These are phyloP conservation scores for Loriculus beryllinus DNA, from an alignment of 2,797 vertebrate genomes.

Conservation along the genomic window DNA sequence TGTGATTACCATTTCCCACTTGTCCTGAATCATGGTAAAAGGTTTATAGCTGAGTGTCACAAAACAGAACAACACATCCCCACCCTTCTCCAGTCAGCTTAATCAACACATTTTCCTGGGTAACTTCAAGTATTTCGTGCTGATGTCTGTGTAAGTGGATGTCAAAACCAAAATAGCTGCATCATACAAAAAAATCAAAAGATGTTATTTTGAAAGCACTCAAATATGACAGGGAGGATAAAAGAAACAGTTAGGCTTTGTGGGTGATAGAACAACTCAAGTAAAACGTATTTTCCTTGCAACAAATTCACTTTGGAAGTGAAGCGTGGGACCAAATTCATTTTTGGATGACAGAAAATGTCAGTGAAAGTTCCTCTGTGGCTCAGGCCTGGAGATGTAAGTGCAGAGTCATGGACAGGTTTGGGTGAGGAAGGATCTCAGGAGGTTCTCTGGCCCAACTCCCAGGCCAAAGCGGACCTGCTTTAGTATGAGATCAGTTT, in stretches of 20 bases:
- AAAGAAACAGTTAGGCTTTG: not conserved
- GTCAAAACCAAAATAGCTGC: not conserved
- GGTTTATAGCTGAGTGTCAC: not conserved
- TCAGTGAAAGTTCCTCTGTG: not conserved
- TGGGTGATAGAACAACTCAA: not conserved
- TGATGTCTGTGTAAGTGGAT: not conserved
- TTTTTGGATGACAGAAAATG: not conserved
- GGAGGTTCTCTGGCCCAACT: not conserved
- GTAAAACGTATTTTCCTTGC: not conserved
- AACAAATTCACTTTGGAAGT: not conserved
- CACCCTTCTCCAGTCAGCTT: not conserved
- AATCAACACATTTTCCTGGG: not conserved
- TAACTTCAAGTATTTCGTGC: not conserved
- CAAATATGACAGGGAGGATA: not conserved
- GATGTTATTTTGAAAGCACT: not conserved
- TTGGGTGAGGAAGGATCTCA: not conserved
- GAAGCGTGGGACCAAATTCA: no score
- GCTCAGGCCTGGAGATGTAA: not conserved
- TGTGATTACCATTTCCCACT: not conserved
- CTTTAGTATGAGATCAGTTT: not conserved
- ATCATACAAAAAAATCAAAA: not conserved
- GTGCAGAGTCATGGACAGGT: not conserved
- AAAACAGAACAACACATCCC: not conserved
- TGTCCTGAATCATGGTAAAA: not conserved
- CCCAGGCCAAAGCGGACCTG: accelerated